Conservation (phyloP, 2,797 vertebrate genomes). For the Silurus aristotelis region DNA sequence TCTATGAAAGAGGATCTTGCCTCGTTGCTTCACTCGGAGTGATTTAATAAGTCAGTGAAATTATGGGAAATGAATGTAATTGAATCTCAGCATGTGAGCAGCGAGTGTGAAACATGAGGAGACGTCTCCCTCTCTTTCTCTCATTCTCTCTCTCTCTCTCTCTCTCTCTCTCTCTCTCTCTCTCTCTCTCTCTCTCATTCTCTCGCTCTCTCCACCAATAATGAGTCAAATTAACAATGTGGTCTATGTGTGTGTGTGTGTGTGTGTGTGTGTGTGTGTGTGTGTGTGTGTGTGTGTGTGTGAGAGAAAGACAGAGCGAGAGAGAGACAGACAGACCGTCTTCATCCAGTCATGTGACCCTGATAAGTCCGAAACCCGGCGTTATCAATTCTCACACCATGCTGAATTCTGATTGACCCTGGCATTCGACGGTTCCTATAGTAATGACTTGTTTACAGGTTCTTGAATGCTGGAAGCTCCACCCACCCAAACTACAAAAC, state of each 20-base stretch:
- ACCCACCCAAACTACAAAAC: not conserved
- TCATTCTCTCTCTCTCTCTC: too few relatives aligned
- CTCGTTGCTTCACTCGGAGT: slow-evolving; percentile 15
- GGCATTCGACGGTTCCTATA: not conserved
- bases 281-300: not conserved
- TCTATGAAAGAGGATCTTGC: not conserved
- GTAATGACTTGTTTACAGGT: not conserved
- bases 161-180: not conserved
- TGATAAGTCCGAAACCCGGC: not conserved
- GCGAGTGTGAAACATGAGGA: slow-evolving; percentile 28
- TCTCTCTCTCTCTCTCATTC: not conserved
- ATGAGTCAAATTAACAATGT: slow-evolving; percentile 42
- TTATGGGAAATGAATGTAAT: slow-evolving; percentile 49
- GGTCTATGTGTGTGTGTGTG: slow-evolving; percentile 4
- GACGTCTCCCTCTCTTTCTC: slow-evolving; percentile 36
- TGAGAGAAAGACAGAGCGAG: not conserved
- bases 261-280: not conserved
- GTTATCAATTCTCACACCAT: not conserved
- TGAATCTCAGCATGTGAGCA: slow-evolving; percentile 44
- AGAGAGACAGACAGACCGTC: not conserved
- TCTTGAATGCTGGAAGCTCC: not conserved
- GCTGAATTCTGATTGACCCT: not conserved
- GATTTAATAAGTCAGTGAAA: slow-evolving; percentile 47
- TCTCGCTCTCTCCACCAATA: slow-evolving; percentile 32
- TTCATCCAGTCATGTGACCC: slow-evolving; percentile 10